Base-by-base conservation (phyloP, 2,113 vertebrate species). In the Plectropomus leopardus region DNA sequence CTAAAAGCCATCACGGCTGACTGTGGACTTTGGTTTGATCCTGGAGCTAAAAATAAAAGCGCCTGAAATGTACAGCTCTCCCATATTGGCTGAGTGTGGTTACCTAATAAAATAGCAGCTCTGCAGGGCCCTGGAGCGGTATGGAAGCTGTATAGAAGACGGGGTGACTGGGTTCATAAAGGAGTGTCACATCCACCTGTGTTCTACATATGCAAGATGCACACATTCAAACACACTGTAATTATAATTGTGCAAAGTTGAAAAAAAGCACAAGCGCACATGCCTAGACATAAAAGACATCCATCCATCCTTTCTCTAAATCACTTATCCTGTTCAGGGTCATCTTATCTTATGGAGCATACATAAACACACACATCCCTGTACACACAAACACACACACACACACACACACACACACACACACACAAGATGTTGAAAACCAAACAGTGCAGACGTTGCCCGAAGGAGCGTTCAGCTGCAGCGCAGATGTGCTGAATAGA, bases 401-500 rank as follows among this genome's bases (percentile, higher is more conserved):
- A 42, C 60, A 76, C 78, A 74, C 72, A 83, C 66, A 59, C 32
- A 36, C 24, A 54, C 45, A 76, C 70, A 58, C 84, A 80, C 72
- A 85, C 61, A 55, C 16, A 77, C 80, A 81, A 77, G 71, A 88
- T 72, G 84, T 72, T 87, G 81, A 93, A 91, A 92, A 87, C 60
- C 80, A 87, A 93, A 92, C 81, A 92, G 72, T 73, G 85, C 86
- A 92, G 88, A 91, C 83, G 48, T 90, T 76, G 84, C 90, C 90
- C 26, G 57, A 50, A 92, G 92, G 80, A 88, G 68, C 11, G 69
- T 86, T 92, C 93, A 95, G 91, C 91, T 95, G 94, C n/a, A 17
- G 68, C 65, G 54, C 94, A 95, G 94, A 95, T 95, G 93, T 94
- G 88, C 66, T 24, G 74, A 83, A 71, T 47, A 72, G 72, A 85